Conservation (phyloP, 53 echinoderm and acorn worm genomes). For the Arbacia lixula region DNA sequence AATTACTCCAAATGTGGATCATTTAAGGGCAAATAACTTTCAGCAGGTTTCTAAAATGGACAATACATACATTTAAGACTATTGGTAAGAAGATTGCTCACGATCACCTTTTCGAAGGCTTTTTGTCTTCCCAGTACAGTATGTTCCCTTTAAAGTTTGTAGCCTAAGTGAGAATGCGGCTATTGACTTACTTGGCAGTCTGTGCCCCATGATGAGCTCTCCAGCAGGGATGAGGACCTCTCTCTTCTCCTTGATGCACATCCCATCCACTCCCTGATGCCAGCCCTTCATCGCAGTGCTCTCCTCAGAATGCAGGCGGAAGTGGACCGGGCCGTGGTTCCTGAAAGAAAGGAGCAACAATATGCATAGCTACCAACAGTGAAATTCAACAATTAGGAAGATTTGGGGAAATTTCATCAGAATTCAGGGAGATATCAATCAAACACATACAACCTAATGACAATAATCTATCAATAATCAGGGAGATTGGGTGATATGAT, state of each 20-base stretch:
- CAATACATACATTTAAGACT: no score
- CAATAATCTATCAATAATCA: not conserved
- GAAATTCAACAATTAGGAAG: no score
- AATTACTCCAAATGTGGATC: no score
- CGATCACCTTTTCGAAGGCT: no score
- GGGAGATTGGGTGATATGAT: not conserved
- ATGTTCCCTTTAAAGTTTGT: no score
- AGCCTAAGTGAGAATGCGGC: no score
- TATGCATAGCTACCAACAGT: not conserved
- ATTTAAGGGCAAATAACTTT: no score
- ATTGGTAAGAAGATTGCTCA: no score
- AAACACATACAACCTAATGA: not conserved
- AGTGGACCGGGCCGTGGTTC: constrained; percentile 23
- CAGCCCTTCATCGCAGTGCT: constrained; percentile 64
- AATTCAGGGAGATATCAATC: no score
- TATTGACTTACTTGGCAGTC: constrained; percentile 29
- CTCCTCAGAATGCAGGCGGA: constrained; percentile 16
- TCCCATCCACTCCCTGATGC: constrained; percentile 55
- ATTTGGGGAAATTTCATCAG: no score
- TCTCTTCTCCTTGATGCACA: constrained; percentile 65
- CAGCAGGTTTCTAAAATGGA: no score
- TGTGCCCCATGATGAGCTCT: constrained; percentile 37
- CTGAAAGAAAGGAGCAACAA: not conserved
- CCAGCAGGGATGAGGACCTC: constrained; percentile 51
- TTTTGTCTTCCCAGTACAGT: no score